Base-by-base conservation (phyloP, 2,113 vertebrate species). In the Cyanoderma ruficeps region DNA sequence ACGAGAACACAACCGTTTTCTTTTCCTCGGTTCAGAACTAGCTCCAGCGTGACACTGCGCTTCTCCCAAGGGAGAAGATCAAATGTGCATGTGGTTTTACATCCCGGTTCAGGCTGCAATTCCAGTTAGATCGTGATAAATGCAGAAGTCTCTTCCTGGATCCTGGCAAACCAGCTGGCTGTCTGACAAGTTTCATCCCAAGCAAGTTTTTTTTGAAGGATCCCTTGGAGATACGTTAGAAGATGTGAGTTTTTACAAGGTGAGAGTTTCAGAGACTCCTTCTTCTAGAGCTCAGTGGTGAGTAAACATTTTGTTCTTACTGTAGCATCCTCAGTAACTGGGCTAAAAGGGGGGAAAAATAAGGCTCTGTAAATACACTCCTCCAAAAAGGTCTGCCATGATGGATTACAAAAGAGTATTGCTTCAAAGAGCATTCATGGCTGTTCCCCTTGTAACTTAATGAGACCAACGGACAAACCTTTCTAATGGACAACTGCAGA, bases 261-360 rank as follows among this genome's bases (percentile, higher is more conserved):
- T 41, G 42, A 52, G 41, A 89, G 47, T 64, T 89, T 87, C 69
- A 81, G 59, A 84, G 70, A 82, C 23, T 56, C 65, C 41, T 53
- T 17, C 69, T 78, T 89, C 94, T 99, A 99, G 91, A 99, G 99
- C 96, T 99, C 99, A 83, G 99, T 99, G 89, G 99, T 99, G 96
- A 99, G 98, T 95, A 99, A 98, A 96, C 98, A 98, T 94, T 98
- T 98, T 22, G 96, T 97, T 96, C 97, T 98, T 86, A 72, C 2
- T 94, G 97, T 28, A 76, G 96, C 49, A 93, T 98, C 98, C 88
- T 97, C 97, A 7, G 90, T 60, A 59, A 88, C 64, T 39, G 95
- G 80, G 89, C 98, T 98, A 86, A 78, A 86, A 59, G 64, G 52
- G 55, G 6, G 0, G 25, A 81, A 80, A 37, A 69, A 80, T 2